These are phyloP conservation scores for Brachyptera risi DNA, from an alignment of 2,888 invertebrate genomes.

Conservation along the genomic window DNA sequence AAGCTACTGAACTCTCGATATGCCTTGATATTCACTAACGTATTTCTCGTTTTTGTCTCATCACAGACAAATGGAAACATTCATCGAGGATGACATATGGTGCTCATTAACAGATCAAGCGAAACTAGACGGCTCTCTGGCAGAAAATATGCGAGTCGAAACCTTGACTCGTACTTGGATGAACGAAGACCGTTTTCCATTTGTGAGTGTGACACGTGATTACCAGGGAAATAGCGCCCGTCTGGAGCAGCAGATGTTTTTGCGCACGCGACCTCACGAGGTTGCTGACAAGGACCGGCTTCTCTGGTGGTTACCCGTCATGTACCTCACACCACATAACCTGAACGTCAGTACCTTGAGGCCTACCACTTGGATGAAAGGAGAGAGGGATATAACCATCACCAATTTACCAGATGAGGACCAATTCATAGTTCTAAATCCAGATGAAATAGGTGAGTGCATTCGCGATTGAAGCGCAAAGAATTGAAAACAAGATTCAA, in stretches of 20 bases:
- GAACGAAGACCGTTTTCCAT: conserved; percentile 71
- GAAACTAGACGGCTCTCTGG: conserved; percentile 54
- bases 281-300: conserved; percentile 66
- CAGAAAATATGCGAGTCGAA: conserved; percentile 54
- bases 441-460: conserved; percentile 71
- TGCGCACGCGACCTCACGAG: conserved; percentile 68
- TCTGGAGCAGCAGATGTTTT: conserved; percentile 48
- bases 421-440: conserved; percentile 72
- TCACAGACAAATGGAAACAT: conserved; percentile 64
- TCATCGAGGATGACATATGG: conserved; percentile 78
- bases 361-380: conserved; percentile 57
- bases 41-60: no score
- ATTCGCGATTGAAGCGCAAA: no score
- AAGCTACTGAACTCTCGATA: no score
- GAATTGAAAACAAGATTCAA: no score
- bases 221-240: conserved; percentile 58
- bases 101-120: conserved; percentile 65
- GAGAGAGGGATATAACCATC: conserved; percentile 50
- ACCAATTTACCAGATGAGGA: conserved; percentile 52
- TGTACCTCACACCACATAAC: conserved; percentile 55
- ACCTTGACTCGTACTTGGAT: conserved; percentile 82
- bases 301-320: conserved; percentile 71
- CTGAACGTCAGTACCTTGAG: conserved; percentile 50
- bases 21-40: no score
- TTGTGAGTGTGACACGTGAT: conserved; percentile 65